Evolutionary conservation across 1,140 invertebrate species (phyloP), one percentile per base, ranked within the genome.

Genomic region (Drosophila trapezifrons): DNA sequence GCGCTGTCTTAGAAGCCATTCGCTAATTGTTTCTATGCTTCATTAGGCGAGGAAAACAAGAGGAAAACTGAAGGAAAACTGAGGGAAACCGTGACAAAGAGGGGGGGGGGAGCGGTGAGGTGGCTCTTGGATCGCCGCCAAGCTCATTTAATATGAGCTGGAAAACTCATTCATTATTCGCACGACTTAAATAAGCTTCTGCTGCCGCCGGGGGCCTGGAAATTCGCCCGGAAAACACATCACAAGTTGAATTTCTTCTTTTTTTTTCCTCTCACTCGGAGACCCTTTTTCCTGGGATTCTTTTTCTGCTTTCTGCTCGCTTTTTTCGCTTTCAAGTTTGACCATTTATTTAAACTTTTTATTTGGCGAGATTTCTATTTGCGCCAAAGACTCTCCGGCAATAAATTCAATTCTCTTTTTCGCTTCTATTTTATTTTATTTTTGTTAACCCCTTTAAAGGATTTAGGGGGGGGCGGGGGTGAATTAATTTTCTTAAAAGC

Each of bases 401-500:
- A 86, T 87, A 85, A 85, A 85, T 85, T 83, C 66, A 83, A 57
- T 60, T 71, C 76, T 49, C 60, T 29, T 64, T 73, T 63, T 67
- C 51, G 35, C 35, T 29, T 43, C 32, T 65, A 3, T n/a, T 18
- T 18, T 20, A 27, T 12, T 4, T 38, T n/a, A 13, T 59, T 42
- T 42, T 54, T 40, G 51, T 87, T 86, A 87, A 86, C 78, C 82
- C 82, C 78, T 87, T 87, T 65, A 35, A 18, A 32, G 10, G 35
- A 42, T 22, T 29, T 5, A 27, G 42, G 66, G 83, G 73, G 62
- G 83, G 73, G 58, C 27, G 74, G 81, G 81, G 79, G 69, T 56
- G 80, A 89, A 89, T 89, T 89, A 89, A 89, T 89, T 89, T 89
- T 89, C 84, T 89, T 89, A 89, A 89, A 89, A 89, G 84, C 84